Percentiles rank a stretch among this genome's conserved stretches.
Conservation (phyloP, 2,888 invertebrate genomes). For the Scelioninae gen. 1 region DNA sequence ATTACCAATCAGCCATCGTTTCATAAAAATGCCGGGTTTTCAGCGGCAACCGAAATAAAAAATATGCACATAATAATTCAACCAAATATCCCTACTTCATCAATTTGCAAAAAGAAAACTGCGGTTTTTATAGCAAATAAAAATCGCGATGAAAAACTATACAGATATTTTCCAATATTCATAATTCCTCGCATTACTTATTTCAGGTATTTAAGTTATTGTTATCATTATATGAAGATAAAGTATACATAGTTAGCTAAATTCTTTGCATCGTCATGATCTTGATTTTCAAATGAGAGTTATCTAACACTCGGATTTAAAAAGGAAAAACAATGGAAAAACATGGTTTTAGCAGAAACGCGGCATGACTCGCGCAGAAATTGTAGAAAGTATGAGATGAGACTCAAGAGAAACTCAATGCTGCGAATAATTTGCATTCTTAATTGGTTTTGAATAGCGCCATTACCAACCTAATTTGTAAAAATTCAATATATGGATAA, state of each 20-base stretch:
- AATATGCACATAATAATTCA: slow-evolving; percentile 47
- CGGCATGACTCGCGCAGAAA: slow-evolving; percentile 5
- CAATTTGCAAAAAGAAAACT: slow-evolving; percentile 36
- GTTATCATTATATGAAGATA: background rate
- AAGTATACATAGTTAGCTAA: background rate
- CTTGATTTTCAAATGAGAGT: slow-evolving; percentile 17
- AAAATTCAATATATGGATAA: background rate
- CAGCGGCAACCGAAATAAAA: slow-evolving; percentile 37
- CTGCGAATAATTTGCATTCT: slow-evolving; percentile 29
- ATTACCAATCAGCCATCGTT: slow-evolving; percentile 61
- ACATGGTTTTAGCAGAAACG: slow-evolving; percentile 1
- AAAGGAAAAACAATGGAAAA: slow-evolving; percentile 27
- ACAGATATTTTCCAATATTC: background rate
- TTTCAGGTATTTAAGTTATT: background rate
- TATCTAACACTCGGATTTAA: slow-evolving; percentile 17
- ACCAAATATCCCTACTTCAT: slow-evolving; percentile 38
- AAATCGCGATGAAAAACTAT: background rate
- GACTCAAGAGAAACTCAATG: slow-evolving; percentile 22
- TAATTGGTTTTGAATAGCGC: slow-evolving; percentile 9
- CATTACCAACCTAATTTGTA: background rate
- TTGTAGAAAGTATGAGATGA: slow-evolving; percentile 36
- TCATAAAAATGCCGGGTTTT: slow-evolving; percentile 44
- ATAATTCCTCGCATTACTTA: background rate
- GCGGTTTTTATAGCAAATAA: slow-evolving; percentile 8
- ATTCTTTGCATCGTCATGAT: slow-evolving; percentile 1